These are phyloP conservation scores for Orbicella faveolata DNA, from an alignment of 64 coral and sea anemone genomes.

Conservation along the genomic window DNA sequence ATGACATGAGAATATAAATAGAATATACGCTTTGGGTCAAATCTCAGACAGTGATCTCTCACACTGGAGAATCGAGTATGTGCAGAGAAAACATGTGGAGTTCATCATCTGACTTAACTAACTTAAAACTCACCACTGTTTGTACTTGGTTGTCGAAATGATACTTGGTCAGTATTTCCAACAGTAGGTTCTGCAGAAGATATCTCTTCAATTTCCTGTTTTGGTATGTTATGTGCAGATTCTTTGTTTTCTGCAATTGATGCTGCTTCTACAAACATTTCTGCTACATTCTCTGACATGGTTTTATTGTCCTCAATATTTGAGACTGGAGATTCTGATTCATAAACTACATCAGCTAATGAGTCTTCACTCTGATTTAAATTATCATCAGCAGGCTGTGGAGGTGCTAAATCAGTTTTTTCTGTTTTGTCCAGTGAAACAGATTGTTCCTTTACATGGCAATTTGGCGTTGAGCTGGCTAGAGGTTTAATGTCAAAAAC, in stretches of 20 bases:
- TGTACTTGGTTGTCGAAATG: not conserved
- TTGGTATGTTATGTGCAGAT: not conserved
- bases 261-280: not conserved
- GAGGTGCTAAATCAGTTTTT: not conserved
- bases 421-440: not conserved
- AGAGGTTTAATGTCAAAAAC: not conserved
- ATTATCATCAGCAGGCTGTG: not conserved
- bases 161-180: not conserved
- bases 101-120: not conserved
- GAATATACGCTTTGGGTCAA: no score
- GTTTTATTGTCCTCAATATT: not conserved
- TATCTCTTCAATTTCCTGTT: not conserved
- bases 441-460: not conserved
- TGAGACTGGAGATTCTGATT: not conserved
- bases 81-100: not conserved
- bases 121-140: not conserved
- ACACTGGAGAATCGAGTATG: no score
- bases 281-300: not conserved
- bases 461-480: conserved; percentile 33
- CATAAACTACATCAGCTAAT: not conserved
- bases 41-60: no score
- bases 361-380: not conserved
- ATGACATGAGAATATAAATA: no score
- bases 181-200: not conserved
- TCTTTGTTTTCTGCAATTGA: not conserved